Evolutionary conservation across 2,797 vertebrate genomes (phyloP), one percentile per base, ranked within the genome.

Genomic region (Catamblyrhynchus diadema): DNA sequence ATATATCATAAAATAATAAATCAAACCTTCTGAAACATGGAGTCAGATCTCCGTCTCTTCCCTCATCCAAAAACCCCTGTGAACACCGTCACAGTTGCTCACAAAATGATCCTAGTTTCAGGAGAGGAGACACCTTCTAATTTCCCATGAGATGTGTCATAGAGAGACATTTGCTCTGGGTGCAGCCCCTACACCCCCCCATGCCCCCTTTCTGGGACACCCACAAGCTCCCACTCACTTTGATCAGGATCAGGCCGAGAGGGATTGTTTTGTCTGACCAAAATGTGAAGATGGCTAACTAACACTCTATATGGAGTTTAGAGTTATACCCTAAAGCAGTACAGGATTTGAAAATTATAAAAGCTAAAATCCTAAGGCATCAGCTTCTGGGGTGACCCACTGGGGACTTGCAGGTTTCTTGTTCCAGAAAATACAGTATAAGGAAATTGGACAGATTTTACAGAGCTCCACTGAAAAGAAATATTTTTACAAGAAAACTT

Each of bases 381-480:
- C 61, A 47, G 1, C 23, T 83, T 30, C 60, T 47, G 28, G 37
- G 3, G 3, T 42, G 50, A 56, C 27, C 23, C 0, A 0, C n/a
- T 30, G 7, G 42, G 65, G 17, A 24, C 37, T 61, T 0, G 0
- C 28, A 77, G 59, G 42, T 19, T 90, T 9, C 51, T 72, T 61
- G 21, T 41, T 65, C 66, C 51, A 78, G 33, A 44, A 89, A 70
- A 65, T 5, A 33, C 33, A 42, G 18, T 9, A 4, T 8, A 12
- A 73, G 13, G 16, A 50, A 27, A 65, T 22, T 12, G 39, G 44
- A 70, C 50, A 73, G n/a, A 32, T 74, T 79, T 56, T 39, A 48
- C 9, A 72, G 50, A 61, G 6, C 50, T 69, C 27, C n/a, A 37
- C 48, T 33, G 30, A 23, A 47, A 75, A 66, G 1, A 84, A 47